Conservation (phyloP, 2,888 invertebrate species). For the Sphecodes monilicornis region DNA sequence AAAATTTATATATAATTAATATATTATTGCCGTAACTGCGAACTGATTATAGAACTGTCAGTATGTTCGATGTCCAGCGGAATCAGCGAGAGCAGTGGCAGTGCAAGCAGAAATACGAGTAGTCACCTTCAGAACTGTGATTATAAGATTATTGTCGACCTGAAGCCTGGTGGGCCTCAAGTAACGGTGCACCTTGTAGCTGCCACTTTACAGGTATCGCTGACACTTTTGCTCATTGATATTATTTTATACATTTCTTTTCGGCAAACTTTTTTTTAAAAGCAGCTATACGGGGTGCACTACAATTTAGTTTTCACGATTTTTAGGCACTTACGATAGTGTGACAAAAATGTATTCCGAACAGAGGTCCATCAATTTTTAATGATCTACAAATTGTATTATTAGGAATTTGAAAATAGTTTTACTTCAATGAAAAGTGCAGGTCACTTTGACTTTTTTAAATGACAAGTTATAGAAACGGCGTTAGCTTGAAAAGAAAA, state of each 20-base stretch:
- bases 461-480: too few relatives aligned
- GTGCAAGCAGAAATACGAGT: slow-evolving; percentile 74
- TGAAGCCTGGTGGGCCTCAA: slow-evolving; percentile 88
- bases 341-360: too few relatives aligned
- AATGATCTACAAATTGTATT: too few relatives aligned
- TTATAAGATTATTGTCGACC: slow-evolving; percentile 90
- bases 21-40: slow-evolving; percentile 43
- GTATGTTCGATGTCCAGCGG: slow-evolving; percentile 86
- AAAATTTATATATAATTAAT: slow-evolving; percentile 38
- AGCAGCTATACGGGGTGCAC: too few relatives aligned
- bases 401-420: too few relatives aligned
- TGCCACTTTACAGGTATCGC: slow-evolving; percentile 79
- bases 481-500: too few relatives aligned
- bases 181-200: slow-evolving; percentile 90
- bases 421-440: too few relatives aligned
- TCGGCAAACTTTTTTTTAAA: too few relatives aligned
- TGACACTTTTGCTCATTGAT: background rate
- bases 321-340: too few relatives aligned
- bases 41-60: slow-evolving; percentile 84
- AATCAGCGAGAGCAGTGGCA: slow-evolving; percentile 83
- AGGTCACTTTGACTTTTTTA: too few relatives aligned
- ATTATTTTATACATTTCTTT: background rate
- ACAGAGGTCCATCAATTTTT: too few relatives aligned
- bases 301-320: too few relatives aligned
- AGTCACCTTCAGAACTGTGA: slow-evolving; percentile 87